A percentile compares a stretch with the other conserved stretches of the same genome.
These are phyloP conservation scores for Syrrhaptes paradoxus DNA, from an alignment of 2,113 vertebrate species.

Conservation along the genomic window DNA sequence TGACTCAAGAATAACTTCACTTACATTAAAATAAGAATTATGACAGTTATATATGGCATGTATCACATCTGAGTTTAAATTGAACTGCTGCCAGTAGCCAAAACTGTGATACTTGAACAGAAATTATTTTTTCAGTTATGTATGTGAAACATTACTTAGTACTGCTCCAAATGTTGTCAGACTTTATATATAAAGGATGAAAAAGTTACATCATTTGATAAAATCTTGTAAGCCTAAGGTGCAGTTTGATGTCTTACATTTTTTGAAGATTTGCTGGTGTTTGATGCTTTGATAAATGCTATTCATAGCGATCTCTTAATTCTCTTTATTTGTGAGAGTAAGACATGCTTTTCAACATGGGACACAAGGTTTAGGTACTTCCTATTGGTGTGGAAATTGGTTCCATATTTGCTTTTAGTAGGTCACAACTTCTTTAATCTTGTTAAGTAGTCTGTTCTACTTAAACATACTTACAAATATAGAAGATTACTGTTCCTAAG, in stretches of 20 bases:
- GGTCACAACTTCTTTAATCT: neutral
- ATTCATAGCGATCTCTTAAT: neutral
- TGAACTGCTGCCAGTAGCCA: neutral
- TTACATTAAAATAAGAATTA: neutral
- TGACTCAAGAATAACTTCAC: neutral
- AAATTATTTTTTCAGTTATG: neutral
- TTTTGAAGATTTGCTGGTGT: neutral
- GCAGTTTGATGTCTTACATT: fast-evolving
- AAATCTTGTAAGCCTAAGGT: neutral
- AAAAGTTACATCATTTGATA: neutral
- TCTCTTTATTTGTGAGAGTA: neutral
- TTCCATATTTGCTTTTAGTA: neutral
- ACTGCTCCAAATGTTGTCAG: neutral
- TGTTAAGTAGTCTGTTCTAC: neutral
- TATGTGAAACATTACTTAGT: neutral
- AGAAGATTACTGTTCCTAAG: neutral
- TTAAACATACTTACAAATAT: neutral
- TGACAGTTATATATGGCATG: neutral
- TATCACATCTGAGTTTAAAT: neutral
- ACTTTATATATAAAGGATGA: neutral
- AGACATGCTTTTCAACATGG: neutral
- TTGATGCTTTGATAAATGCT: neutral
- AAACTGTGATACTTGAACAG: neutral
- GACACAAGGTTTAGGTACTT: neutral
- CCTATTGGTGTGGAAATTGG: neutral